Evolutionary conservation across 2,888 invertebrate species (phyloP), one percentile per base, ranked within the genome.

Genomic region (Trissoscelio sp.): DNA sequence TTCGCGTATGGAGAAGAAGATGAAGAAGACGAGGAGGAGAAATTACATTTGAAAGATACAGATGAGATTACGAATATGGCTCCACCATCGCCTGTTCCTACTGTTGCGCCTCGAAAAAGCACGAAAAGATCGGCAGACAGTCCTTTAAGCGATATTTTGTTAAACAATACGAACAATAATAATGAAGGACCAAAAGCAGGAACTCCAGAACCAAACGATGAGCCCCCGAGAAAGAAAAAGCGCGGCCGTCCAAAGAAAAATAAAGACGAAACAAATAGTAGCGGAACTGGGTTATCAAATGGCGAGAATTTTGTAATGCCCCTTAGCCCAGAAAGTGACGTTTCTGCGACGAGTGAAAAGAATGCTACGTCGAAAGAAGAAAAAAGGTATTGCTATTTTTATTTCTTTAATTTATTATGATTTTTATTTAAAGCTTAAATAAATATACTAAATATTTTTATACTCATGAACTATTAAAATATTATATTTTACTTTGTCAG

Each of bases 271-370:
- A 18, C 58, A 6, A 81, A 55, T 31, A 80, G 42, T 34, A 69
- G 75, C 24, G 44, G 57, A 16, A 75, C 85, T 9, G 86, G 85
- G 14, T 42, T 89, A 6, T 74, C 85, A 11, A 91, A 91, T 60
- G 91, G 90, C 5, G 91, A 91, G 67, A 90, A 90, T 82, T 90
- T 91, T 51, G 87, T 88, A 1, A 89, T 92, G 89, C 92, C 92
- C 3, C 80, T 90, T 12, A 92, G 92, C 79, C 92, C 92, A 20
- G 92, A 92, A 58, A 92, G 91, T 81, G 92, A 92, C 73, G 90
- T 91, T 16, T 92, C 92, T 1, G 91, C 89, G 0, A 88, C 87
- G 6, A 90, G 90, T 62, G 91, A 91, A 42, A 91, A 91, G 79
- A n/a, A n/a, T n/a, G 83, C 85, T 46, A 83, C 87, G 2, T 72